Evolutionary conservation across 2,113 vertebrate genomes (phyloP).

Genomic region (Spermophilus dauricus): DNA sequence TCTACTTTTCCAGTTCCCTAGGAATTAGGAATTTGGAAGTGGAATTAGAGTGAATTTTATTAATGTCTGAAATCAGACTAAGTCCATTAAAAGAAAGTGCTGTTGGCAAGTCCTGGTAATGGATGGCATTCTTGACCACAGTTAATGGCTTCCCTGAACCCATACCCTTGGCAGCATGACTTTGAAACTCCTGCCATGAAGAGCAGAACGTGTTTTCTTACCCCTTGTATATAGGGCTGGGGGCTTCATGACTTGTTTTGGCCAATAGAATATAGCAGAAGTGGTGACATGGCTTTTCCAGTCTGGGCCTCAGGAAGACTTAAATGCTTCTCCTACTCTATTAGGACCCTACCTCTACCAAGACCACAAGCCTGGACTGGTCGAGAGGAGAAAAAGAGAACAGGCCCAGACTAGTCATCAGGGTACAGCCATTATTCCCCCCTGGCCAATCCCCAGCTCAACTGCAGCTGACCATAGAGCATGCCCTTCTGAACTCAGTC

Average conservation of each 20-base stretch:
- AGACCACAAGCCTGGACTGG: neutral
- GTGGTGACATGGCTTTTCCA: neutral
- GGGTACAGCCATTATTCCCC: neutral
- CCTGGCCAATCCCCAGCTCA: neutral
- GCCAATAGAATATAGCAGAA: neutral
- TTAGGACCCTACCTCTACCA: neutral
- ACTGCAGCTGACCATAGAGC: neutral
- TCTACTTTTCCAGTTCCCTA: neutral
- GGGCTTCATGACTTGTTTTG: neutral
- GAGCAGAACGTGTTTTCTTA: neutral
- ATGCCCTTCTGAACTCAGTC: neutral
- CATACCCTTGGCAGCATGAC: neutral
- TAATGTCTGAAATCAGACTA: neutral
- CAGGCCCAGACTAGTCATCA: neutral
- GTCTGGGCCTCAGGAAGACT: neutral
- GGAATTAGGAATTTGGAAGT: slow-evolving; percentile 60
- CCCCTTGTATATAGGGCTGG: neutral
- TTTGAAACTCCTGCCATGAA: neutral
- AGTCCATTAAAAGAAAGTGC: slow-evolving; percentile 1
- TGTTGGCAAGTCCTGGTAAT: neutral
- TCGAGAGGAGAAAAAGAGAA: neutral
- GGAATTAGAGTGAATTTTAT: neutral
- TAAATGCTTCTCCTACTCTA: neutral
- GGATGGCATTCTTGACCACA: neutral
- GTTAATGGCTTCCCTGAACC: neutral